Conservation (phyloP, 2,113 vertebrate species). For the Nicator chloris region DNA sequence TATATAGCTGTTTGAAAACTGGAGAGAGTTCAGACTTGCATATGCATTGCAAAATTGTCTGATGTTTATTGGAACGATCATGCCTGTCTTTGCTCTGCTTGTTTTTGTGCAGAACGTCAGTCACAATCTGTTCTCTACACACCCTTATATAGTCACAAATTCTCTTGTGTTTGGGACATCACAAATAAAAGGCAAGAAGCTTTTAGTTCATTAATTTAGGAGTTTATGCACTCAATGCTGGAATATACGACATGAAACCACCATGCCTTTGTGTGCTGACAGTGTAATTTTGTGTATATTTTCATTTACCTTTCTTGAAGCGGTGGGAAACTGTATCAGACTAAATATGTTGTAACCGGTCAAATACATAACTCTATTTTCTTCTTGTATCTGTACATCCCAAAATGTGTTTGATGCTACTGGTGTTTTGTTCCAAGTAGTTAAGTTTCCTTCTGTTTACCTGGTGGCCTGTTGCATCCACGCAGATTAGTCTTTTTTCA, state of each 20-base stretch:
- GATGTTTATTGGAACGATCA: slow-evolving; percentile 10
- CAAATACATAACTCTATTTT: neutral
- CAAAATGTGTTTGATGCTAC: neutral
- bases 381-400: neutral
- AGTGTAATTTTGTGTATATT: neutral
- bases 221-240: neutral
- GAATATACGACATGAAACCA: neutral
- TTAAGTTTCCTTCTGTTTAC: neutral
- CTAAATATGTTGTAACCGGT: neutral
- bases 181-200: neutral
- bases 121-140: neutral
- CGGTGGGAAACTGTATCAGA: neutral
- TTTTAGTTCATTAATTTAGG: neutral
- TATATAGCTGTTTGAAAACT: neutral
- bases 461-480: neutral
- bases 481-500: neutral
- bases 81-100: slow-evolving; percentile 41
- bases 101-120: neutral
- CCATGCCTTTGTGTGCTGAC: neutral
- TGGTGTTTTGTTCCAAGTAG: neutral
- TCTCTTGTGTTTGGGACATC: neutral
- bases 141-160: slow-evolving; percentile 54
- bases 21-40: slow-evolving; percentile 3
- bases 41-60: neutral
- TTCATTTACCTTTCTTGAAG: neutral